Percentiles rank a stretch among this genome's conserved stretches.
Conservation (phyloP, 2,888 invertebrate species). For the Spialia ferax region DNA sequence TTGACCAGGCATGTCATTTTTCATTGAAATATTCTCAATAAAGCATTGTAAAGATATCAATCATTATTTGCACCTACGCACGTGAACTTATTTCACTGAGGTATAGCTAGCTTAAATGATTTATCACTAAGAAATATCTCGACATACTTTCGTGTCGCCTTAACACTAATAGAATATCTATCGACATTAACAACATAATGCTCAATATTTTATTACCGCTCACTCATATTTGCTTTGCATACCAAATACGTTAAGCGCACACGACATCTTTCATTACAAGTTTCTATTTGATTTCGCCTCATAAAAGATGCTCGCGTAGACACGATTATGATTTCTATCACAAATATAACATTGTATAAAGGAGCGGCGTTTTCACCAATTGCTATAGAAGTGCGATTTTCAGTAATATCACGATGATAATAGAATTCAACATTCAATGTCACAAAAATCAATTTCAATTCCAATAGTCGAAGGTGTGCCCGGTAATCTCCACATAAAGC, state of each 20-base stretch:
- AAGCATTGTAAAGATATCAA: too few relatives aligned
- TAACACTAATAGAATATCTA: conserved; percentile 57
- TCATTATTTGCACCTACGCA: too few relatives aligned
- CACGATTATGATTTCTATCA: conserved; percentile 83
- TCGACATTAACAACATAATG: conserved; percentile 74
- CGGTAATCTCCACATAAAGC: conserved; percentile 57
- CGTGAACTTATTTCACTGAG: background rate
- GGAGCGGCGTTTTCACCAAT: conserved; percentile 54
- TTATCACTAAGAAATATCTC: background rate
- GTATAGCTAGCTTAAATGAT: background rate
- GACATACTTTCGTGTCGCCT: conserved; percentile 51
- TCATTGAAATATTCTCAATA: too few relatives aligned
- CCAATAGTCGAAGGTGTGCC: conserved; percentile 51
- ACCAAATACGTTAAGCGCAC: conserved; percentile 75
- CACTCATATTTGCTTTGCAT: conserved; percentile 74
- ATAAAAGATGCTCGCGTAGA: conserved; percentile 78
- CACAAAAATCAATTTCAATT: conserved; percentile 44
- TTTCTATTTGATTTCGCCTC: conserved; percentile 85
- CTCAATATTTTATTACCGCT: conserved; percentile 81
- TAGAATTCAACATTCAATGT: conserved; percentile 56
- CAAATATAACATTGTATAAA: conserved; percentile 77
- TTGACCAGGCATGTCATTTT: background rate
- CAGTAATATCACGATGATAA: conserved; percentile 47
- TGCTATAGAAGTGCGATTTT: conserved; percentile 48
- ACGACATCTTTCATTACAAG: conserved; percentile 84